Evolutionary conservation across 1,140 invertebrate species (phyloP).

Genomic region (Drosophila sp.): DNA sequence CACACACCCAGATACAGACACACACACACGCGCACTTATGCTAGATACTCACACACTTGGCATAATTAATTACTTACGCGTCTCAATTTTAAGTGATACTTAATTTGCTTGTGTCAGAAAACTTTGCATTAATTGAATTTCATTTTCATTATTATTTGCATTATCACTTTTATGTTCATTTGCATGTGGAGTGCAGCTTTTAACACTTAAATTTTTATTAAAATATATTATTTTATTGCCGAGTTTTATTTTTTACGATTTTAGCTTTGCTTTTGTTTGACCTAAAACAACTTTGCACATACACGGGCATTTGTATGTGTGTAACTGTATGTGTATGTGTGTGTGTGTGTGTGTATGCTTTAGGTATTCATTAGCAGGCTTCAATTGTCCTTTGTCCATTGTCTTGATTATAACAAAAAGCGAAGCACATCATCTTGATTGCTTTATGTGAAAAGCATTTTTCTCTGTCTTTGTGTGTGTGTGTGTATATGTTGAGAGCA

Average conservation of each 20-base stretch:
- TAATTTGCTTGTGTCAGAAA: constrained; percentile 3
- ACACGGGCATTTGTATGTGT: neutral
- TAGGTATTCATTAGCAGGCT: constrained; percentile 49
- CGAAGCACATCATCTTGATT: constrained; percentile 18
- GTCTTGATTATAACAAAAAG: constrained; percentile 34
- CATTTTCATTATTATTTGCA: constrained; percentile 16
- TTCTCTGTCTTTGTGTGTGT: constrained; percentile 19
- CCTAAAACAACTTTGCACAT: constrained; percentile 43
- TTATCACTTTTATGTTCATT: too few relatives aligned
- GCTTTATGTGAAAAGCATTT: constrained; percentile 18
- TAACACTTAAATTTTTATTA: neutral
- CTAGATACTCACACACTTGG: constrained; percentile 5
- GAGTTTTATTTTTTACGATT: constrained; percentile 11
- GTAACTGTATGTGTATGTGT: constrained; percentile 1
- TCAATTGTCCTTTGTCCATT: constrained; percentile 42
- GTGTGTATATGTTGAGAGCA: constrained; percentile 21
- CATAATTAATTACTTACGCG: constrained; percentile 48
- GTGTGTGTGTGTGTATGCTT: constrained; percentile 42
- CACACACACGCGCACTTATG: neutral
- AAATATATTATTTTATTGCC: neutral
- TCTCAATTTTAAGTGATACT: constrained; percentile 33
- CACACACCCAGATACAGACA: constrained; percentile 7
- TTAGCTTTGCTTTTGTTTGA: constrained; percentile 46
- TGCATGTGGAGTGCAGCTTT: neutral
- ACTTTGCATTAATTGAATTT: constrained; percentile 30